These are phyloP conservation scores for Epirrhoe tristata DNA, from an alignment of 2,888 invertebrate species.

Conservation along the genomic window DNA sequence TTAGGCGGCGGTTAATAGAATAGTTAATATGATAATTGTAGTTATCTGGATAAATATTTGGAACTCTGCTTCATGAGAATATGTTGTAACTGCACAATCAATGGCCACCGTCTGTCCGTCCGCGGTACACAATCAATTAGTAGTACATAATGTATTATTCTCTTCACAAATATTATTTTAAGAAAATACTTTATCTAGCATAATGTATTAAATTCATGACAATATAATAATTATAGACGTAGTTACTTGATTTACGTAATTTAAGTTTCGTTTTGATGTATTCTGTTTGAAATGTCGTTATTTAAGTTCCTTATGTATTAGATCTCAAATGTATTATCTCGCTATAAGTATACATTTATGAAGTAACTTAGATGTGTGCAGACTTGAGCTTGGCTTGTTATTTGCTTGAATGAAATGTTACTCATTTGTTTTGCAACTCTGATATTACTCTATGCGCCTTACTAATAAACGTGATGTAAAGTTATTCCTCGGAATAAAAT, in stretches of 20 bases:
- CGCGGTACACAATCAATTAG: slow-evolving; percentile 15
- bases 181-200: slow-evolving; percentile 44
- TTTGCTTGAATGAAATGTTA: background rate
- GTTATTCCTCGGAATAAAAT: too few relatives aligned
- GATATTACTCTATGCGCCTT: too few relatives aligned
- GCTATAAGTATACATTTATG: slow-evolving; percentile 60
- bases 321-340: slow-evolving; percentile 74
- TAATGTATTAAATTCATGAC: slow-evolving; percentile 72
- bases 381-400: slow-evolving; percentile 26
- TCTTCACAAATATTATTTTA: slow-evolving; percentile 5
- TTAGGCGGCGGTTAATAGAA: too few relatives aligned
- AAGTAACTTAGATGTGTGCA: slow-evolving; percentile 28
- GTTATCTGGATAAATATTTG: background rate
- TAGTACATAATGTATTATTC: background rate
- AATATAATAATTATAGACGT: slow-evolving; percentile 64
- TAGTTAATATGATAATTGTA: background rate
- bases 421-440: background rate
- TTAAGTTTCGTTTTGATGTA: slow-evolving; percentile 53
- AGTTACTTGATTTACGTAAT: slow-evolving; percentile 48
- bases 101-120: slow-evolving; percentile 15
- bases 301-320: slow-evolving; percentile 72
- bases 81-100: background rate
- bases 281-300: slow-evolving; percentile 55
- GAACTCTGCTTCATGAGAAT: background rate
- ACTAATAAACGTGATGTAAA: too few relatives aligned